Base-by-base conservation (phyloP, 2,888 invertebrate species). In the Orthonychiurus folsomi region DNA sequence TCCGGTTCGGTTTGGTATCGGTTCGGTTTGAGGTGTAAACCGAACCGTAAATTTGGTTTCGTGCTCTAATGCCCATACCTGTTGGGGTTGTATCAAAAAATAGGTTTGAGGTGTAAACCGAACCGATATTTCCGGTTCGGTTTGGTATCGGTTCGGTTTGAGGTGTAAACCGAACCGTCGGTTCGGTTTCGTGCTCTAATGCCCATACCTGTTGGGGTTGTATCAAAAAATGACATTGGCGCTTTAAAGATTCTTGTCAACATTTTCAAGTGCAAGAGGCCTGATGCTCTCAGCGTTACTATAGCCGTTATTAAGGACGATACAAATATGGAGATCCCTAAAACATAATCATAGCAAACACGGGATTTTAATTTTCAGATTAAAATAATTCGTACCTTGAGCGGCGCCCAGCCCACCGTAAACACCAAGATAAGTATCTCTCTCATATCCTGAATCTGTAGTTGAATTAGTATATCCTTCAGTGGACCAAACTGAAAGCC, bases 61-160 rank as follows among this genome's bases (percentile, higher is more conserved):
- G 68, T 37, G n/a, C n/a, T n/a, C n/a, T n/a, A n/a, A n/a, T n/a
- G n/a, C n/a, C n/a, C n/a, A n/a, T n/a, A n/a, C n/a, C n/a, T 69
- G 85, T 81, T 67, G 88, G 88, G 74, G 88, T 88, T 73, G 87
- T 85, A 79, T 88, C 88, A 82, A 85, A 88, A 81, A 87, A 88
- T 76, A 83, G 82, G 80, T 82, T 79, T 64, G 87, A 86, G 73
- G 84, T n/a, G n/a, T n/a, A n/a, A n/a, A 89, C n/a, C n/a, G n/a
- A n/a, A n/a, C n/a, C n/a, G n/a, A n/a, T n/a, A n/a, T n/a, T n/a
- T n/a, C n/a, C n/a, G n/a, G n/a, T n/a, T n/a, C n/a, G n/a, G n/a
- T n/a, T n/a, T n/a, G n/a, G n/a, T n/a, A n/a, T n/a, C n/a, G n/a
- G n/a, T n/a, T n/a, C n/a, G n/a, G n/a, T n/a, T n/a, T n/a, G n/a